Conservation (phyloP, 2,888 invertebrate species). For the Neoaliturus tenellus region DNA sequence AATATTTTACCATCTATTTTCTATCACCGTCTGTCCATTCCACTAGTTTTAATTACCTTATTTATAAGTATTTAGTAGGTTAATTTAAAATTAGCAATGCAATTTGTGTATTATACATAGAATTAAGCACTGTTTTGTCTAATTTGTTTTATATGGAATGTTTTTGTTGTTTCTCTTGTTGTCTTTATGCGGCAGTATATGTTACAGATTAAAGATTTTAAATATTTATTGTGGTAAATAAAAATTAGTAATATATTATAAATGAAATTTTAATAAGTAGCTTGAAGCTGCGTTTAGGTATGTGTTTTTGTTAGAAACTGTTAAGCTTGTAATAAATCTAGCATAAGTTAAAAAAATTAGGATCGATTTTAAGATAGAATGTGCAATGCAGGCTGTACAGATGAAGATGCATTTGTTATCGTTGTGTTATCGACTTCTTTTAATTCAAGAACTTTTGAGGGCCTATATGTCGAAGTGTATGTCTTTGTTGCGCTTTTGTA, state of each 20-base stretch:
- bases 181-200: slow-evolving; percentile 17
- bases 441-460: not conserved
- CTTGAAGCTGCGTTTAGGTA: not conserved
- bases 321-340: not conserved
- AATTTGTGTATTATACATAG: slow-evolving; percentile 54
- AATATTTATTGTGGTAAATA: not conserved
- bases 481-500: slow-evolving; percentile 47
- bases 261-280: not conserved
- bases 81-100: slow-evolving; percentile 47
- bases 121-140: slow-evolving; percentile 11
- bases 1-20: not conserved
- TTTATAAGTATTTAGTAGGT: slow-evolving; percentile 34
- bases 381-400: not conserved
- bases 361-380: not conserved
- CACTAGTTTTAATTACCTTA: slow-evolving; percentile 14
- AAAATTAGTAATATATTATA: slow-evolving; percentile 19
- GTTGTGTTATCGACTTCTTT: not conserved
- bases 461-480: not conserved
- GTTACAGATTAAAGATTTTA: slow-evolving; percentile 16
- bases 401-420: not conserved
- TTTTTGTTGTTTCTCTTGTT: slow-evolving; percentile 43
- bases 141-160: slow-evolving; percentile 32
- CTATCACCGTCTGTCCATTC: not conserved
- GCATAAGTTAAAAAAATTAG: not conserved
- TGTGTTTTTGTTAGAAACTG: not conserved